A percentile compares a stretch with the other conserved stretches of the same genome.
Conservation (phyloP, 2,888 invertebrate species). For the Drosophila kuntzei region DNA sequence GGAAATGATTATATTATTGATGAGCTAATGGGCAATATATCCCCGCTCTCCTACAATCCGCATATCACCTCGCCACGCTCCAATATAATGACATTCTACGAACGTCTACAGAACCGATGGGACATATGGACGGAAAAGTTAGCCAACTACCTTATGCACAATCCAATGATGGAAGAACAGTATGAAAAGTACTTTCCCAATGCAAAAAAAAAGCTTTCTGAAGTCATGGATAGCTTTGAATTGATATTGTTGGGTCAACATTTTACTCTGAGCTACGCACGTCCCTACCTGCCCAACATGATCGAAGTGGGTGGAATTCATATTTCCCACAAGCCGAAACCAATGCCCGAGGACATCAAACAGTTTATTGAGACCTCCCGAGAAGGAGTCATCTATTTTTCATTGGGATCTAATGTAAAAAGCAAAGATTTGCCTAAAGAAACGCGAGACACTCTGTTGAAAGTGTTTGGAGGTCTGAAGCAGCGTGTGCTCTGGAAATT, state of each 20-base stretch:
- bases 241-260: conserved; percentile 83
- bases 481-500: conserved; percentile 85
- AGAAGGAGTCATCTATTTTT: conserved; percentile 86
- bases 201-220: conserved; percentile 58
- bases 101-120: conserved; percentile 81
- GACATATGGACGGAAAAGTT: conserved; percentile 51
- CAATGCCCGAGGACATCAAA: conserved; percentile 79
- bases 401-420: conserved; percentile 85
- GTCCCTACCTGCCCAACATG: conserved; percentile 83
- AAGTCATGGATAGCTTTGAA: conserved; percentile 74
- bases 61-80: conserved; percentile 58
- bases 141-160: conserved; percentile 55
- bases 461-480: conserved; percentile 57
- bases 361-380: conserved; percentile 83
- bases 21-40: conserved; percentile 66
- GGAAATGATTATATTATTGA: conserved; percentile 67
- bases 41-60: conserved; percentile 81
- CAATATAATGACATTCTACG: conserved; percentile 82
- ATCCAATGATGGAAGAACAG: conserved; percentile 70
- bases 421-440: conserved; percentile 71
- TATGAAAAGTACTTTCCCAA: conserved; percentile 72
- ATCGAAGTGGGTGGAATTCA: conserved; percentile 84
- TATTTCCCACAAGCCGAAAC: conserved; percentile 67
- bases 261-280: conserved; percentile 74
- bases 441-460: conserved; percentile 59